Base-by-base conservation (phyloP, 2,888 invertebrate species). In the Empis livida region DNA sequence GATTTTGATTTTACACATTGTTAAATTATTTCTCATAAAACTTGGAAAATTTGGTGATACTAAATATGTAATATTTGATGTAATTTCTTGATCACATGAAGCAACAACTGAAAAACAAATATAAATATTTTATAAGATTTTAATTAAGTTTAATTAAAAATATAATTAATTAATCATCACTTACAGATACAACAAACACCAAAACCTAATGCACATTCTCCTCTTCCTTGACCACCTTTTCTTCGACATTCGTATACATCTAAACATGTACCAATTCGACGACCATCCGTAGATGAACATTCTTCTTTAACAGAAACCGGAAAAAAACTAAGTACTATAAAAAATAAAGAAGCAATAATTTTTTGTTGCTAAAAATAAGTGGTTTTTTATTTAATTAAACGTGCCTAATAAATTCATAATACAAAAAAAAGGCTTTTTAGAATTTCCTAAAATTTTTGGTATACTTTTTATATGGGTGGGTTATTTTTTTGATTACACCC, bases 171-270 rank as follows among this genome's bases (percentile, higher is more conserved):
- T 27, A 27, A 27, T 8, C 9, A 27, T 27, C 56, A 82, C 85
- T 80, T 67, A 88, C 88, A 88, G 46, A 88, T 78, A 65, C 89
- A 89, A 62, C 89, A 89, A 10, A 88, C 87, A 1, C 89, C 89
- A 53, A 89, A 84, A 10, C 89, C 88, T 51, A 84, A 75, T 0
- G 88, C 88, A 59, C 89, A 89, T 56, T 81, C 79, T 0, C 89
- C 89, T 35, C 78, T 75, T 1, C 87, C 79, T 20, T 64, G 64
- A 10, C 79, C 79, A 38, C 80, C 80, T 57, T 85, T 76, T 59
- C 84, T 81, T 11, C 82, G 74, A 57, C 89, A 89, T 66, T 88
- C 87, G 68, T 89, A 89, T 15, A 84, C 79, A 69, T 89, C 89
- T 70, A 88, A 77, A 67, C 89, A 89, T 58, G 82, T 76, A 47